A percentile compares a stretch with the other conserved stretches of the same genome.
These are phyloP conservation scores for Cheumatopsyche charites DNA, from an alignment of 1,140 invertebrate genomes.

Conservation along the genomic window DNA sequence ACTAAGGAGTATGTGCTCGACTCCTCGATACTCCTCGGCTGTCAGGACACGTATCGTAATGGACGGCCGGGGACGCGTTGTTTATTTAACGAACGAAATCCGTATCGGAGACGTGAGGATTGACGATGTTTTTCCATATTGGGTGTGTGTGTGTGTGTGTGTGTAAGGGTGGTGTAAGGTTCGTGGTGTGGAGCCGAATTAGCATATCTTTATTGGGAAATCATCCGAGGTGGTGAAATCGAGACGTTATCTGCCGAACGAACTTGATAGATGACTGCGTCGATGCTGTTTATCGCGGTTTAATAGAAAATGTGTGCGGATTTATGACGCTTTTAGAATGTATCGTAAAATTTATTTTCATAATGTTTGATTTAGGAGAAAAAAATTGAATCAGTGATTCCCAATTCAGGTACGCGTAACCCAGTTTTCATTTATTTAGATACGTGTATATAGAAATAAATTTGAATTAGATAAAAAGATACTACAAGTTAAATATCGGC, in stretches of 20 bases:
- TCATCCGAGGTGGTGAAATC: slow-evolving; percentile 3
- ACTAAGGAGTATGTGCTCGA: too few species aligned
- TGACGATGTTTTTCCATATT: neutral
- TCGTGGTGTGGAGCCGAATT: slow-evolving; percentile 13
- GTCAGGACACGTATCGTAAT: too few species aligned
- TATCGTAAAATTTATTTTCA: neutral
- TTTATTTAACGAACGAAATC: neutral
- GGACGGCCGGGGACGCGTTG: neutral
- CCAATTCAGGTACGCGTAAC: too few species aligned
- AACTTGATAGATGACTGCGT: neutral
- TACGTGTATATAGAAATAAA: too few species aligned
- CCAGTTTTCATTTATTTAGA: too few species aligned
- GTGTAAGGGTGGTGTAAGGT: neutral
- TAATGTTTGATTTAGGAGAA: too few species aligned
- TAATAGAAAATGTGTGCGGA: too few species aligned
- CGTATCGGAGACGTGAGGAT: neutral
- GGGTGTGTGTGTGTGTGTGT: neutral
- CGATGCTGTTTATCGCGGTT: neutral
- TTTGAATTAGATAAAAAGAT: too few species aligned
- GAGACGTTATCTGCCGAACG: neutral
- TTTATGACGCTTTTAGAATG: neutral
- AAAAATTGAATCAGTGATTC: too few species aligned
- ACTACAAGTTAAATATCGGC: too few species aligned
- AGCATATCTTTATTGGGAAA: slow-evolving; percentile 45
- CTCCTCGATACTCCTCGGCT: too few species aligned